Percentiles rank a stretch among this genome's conserved stretches.
Evolutionary conservation across 2,797 vertebrate species (phyloP).

Genomic region (Leuciscus waleckii): DNA sequence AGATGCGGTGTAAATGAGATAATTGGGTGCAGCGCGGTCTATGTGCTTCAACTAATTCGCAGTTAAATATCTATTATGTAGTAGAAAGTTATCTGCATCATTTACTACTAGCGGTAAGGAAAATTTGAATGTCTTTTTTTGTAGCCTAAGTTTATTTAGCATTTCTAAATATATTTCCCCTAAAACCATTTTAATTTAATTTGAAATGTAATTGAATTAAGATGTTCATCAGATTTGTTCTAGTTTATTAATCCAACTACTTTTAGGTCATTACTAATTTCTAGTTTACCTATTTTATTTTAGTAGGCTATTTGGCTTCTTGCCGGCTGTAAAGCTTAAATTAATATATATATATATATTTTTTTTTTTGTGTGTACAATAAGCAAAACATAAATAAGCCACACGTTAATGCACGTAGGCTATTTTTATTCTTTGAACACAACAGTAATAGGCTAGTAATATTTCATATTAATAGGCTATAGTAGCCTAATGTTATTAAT

Average conservation of each 20-base stretch:
- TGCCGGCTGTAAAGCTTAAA: neutral
- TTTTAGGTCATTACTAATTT: too few species aligned
- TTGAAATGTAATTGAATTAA: neutral
- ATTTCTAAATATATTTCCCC: neutral
- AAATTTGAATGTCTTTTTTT: neutral
- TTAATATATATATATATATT: neutral
- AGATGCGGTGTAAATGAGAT: neutral
- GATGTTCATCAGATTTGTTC: neutral
- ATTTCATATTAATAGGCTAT: neutral
- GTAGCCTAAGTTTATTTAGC: neutral
- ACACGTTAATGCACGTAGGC: neutral
- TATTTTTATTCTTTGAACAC: neutral
- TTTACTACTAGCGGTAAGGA: neutral
- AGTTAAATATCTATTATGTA: neutral
- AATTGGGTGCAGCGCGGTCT: neutral
- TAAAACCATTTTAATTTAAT: neutral
- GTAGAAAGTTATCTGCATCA: neutral
- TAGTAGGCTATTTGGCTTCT: neutral
- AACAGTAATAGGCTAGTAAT: neutral
- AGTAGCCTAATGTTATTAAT: neutral
- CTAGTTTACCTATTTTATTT: neutral
- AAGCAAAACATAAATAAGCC: neutral
- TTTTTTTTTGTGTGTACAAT: neutral
- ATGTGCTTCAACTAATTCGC: neutral
- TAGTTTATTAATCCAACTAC: too few species aligned